These are phyloP conservation scores for Phengaris arion DNA, from an alignment of 2,888 invertebrate genomes.

Conservation along the genomic window DNA sequence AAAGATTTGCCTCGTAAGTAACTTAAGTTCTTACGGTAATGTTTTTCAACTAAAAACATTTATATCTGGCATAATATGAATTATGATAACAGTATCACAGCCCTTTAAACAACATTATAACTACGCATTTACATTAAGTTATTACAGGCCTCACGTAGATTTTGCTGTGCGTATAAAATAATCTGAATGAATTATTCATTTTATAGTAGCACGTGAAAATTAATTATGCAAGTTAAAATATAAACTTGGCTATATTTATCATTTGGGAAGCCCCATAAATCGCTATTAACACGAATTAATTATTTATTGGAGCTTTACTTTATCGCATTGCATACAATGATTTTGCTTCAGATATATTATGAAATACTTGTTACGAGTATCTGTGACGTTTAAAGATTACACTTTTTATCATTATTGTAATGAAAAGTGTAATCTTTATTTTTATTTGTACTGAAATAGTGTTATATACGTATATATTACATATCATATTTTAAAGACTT, in stretches of 20 bases:
- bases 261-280: conserved; percentile 29
- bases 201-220: conserved; percentile 25
- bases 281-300: conserved; percentile 27
- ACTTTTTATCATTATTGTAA: no score
- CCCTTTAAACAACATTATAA: conserved; percentile 9
- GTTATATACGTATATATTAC: no score
- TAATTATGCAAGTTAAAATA: conserved; percentile 29
- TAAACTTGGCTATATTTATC: conserved; percentile 29
- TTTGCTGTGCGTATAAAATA: neutral
- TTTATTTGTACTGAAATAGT: no score
- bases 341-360: conserved; percentile 1
- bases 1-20: neutral
- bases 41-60: neutral
- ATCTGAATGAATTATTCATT: conserved; percentile 27
- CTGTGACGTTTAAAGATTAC: no score
- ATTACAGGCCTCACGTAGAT: conserved; percentile 4
- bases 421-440: no score
- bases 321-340: conserved; percentile 13
- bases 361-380: neutral
- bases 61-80: neutral
- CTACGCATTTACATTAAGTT: conserved; percentile 19
- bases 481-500: no score
- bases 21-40: neutral
- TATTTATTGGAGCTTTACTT: conserved; percentile 10
- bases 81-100: neutral